A percentile compares a stretch with the other conserved stretches of the same genome.
These are phyloP conservation scores for Latrodectus elegans DNA, from an alignment of 2,888 invertebrate species.

Conservation along the genomic window DNA sequence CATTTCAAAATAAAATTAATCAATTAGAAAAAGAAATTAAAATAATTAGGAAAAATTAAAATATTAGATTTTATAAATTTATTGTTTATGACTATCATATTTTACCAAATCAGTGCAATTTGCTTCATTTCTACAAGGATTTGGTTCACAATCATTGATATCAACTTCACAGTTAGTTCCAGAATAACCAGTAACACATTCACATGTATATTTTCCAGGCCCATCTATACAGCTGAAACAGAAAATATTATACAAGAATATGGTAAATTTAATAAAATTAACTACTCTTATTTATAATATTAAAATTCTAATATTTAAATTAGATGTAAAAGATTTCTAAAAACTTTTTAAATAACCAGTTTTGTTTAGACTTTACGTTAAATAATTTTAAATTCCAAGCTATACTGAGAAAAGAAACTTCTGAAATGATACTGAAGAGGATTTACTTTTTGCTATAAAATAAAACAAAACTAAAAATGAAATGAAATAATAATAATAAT, in stretches of 20 bases:
- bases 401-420: too few species aligned
- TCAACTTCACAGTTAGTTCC: slow-evolving; percentile 80
- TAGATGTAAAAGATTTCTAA: background rate
- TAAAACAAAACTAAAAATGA: background rate
- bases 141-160: slow-evolving; percentile 82
- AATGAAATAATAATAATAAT: too few species aligned
- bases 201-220: slow-evolving; percentile 82
- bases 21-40: too few species aligned
- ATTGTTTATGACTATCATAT: slow-evolving; percentile 75
- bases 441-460: too few species aligned
- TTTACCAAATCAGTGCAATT: slow-evolving; percentile 87
- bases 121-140: slow-evolving; percentile 62
- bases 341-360: background rate
- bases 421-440: too few species aligned
- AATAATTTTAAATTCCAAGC: too few species aligned
- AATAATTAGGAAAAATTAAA: too few species aligned
- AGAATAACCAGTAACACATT: slow-evolving; percentile 83
- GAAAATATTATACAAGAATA: background rate
- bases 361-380: background rate
- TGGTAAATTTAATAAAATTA: background rate
- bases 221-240: slow-evolving; percentile 74
- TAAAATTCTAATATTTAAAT: background rate
- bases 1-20: too few species aligned
- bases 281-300: background rate
- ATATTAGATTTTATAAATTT: too few species aligned